A percentile compares a stretch with the other conserved stretches of the same genome.
These are phyloP conservation scores for Haliclystus octoradiatus DNA, from an alignment of 30 jellyfish, hydroid and myxozoan species.

Conservation along the genomic window DNA sequence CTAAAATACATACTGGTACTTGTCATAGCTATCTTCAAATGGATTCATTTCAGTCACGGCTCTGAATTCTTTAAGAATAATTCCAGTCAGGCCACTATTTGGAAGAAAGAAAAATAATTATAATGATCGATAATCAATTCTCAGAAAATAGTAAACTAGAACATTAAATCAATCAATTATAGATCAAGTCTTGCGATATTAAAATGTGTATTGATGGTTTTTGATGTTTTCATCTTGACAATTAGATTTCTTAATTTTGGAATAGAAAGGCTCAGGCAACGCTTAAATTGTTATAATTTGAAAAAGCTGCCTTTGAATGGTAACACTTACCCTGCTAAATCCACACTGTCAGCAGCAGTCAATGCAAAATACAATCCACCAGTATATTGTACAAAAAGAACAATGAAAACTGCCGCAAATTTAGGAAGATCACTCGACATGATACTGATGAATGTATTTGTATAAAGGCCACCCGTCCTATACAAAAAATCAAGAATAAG, in stretches of 20 bases:
- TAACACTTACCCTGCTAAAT: not conserved
- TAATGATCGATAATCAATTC: no score
- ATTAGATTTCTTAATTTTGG: no score
- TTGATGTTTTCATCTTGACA: no score
- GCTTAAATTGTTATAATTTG: no score
- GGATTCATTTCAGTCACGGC: constrained; percentile 56
- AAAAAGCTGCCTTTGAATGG: no score
- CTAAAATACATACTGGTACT: constrained; percentile 65
- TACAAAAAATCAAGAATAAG: no score
- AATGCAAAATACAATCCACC: constrained; percentile 73
- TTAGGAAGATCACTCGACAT: constrained; percentile 38
- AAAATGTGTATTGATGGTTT: no score
- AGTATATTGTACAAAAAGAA: constrained; percentile 48
- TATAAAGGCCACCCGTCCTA: constrained; percentile 60
- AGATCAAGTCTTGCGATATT: no score
- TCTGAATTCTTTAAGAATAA: constrained; percentile 58
- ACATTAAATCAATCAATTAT: no score
- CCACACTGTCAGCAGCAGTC: constrained; percentile 17
- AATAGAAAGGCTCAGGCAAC: no score
- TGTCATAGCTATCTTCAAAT: constrained; percentile 58
- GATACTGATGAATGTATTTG: constrained; percentile 48
- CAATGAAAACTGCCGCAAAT: constrained; percentile 46
- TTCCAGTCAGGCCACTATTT: constrained; percentile 51
- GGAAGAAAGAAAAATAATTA: no score
- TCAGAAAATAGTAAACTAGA: no score